Evolutionary conservation across 1,140 invertebrate genomes (phyloP), one percentile per base, ranked within the genome.

Genomic region (Drosophila rufa): DNA sequence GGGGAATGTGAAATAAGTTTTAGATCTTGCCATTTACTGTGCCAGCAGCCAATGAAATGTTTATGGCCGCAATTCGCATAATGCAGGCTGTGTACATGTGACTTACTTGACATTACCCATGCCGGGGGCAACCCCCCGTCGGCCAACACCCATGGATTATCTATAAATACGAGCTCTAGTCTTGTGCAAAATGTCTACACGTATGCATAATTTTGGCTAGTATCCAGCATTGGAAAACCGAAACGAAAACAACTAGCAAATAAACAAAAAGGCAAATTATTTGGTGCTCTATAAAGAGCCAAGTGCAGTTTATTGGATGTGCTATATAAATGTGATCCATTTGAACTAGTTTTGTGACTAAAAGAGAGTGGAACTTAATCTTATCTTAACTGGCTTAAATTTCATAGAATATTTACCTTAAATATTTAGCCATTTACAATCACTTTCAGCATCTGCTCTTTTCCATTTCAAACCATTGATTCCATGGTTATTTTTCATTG

Each of bases 181-280:
- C 75, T 77, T 80, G 66, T 67, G 61, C 64, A 47, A 86, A 86
- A 82, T 86, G 47, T 75, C 69, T 68, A 68, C 59, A 64, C 61
- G 66, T 61, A 80, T 87, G 83, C 83, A 89, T 79, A 80, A 78
- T 67, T 89, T 87, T 87, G 83, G 83, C 83, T 83, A 56, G 62
- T 51, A 75, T 80, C 84, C 84, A 86, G 78, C 74, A 51, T 78
- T 69, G 64, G 69, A 81, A 79, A 83, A 82, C 71, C 62, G 75
- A 78, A 83, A 83, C 71, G 84, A 78, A 87, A 89, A 80, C 73
- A 82, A 89, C 80, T 82, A 61, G 59, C 68, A 64, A 83, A 87
- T 86, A 86, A 86, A 86, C 83, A 84, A 77, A 82, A 82, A 86
- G 65, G 79, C 64, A 82, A 67, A 25, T 38, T 38, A 67, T 83